A percentile compares a stretch with the other conserved stretches of the same genome.
Conservation (phyloP, 2,888 invertebrate genomes). For the Agrochola circellaris region DNA sequence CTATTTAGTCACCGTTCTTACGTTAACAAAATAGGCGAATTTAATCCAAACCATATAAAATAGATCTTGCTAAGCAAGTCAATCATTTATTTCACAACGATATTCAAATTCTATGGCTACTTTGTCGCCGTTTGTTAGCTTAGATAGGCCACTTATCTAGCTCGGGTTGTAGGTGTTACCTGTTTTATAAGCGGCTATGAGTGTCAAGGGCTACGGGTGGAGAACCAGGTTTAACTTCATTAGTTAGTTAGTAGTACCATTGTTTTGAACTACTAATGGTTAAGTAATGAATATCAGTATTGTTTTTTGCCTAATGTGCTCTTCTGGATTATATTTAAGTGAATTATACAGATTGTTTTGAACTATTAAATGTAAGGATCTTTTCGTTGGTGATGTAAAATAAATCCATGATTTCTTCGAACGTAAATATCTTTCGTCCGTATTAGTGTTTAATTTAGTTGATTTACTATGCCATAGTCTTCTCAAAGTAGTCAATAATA, state of each 20-base stretch:
- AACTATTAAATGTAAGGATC: not conserved
- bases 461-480: not conserved
- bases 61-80: conserved; percentile 43
- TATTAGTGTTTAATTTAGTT: not conserved
- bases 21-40: conserved; percentile 26
- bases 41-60: conserved; percentile 11
- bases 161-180: conserved; percentile 59
- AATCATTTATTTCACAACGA: conserved; percentile 57
- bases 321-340: too few relatives aligned
- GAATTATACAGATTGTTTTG: not conserved
- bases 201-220: conserved; percentile 58
- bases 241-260: conserved; percentile 17
- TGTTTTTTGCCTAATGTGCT: not conserved
- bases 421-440: not conserved
- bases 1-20: too few relatives aligned
- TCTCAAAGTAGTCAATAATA: not conserved
- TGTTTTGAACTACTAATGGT: conserved; percentile 13
- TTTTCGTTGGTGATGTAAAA: not conserved
- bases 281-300: not conserved
- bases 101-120: conserved; percentile 58
- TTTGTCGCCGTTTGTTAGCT: conserved; percentile 58
- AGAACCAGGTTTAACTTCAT: conserved; percentile 52
- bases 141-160: conserved; percentile 59
- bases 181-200: conserved; percentile 40
- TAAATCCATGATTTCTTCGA: not conserved